Evolutionary conservation across 2,888 invertebrate species (phyloP).

Genomic region (Lathronympha strigana): DNA sequence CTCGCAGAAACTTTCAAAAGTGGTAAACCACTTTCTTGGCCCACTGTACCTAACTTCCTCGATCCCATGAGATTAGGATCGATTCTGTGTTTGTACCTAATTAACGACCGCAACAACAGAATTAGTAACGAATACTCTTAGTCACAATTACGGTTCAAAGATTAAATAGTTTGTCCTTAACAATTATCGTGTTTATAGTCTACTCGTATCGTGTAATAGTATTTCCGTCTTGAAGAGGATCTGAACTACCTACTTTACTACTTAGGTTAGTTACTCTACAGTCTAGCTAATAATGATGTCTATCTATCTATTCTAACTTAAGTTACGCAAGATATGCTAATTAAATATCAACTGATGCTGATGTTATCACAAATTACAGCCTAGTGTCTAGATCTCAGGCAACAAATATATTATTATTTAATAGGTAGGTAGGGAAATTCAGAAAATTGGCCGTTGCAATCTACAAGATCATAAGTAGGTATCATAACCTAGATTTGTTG

Average conservation of each 20-base stretch:
- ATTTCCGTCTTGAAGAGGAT: constrained; percentile 8
- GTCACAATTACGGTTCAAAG: constrained; percentile 28
- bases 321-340: not conserved
- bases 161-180: constrained; percentile 36
- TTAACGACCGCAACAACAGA: constrained; percentile 20
- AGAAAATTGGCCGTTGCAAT: not conserved
- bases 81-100: constrained; percentile 12
- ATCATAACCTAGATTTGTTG: constrained; percentile 20
- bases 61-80: constrained; percentile 25
- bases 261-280: not conserved
- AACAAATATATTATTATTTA: constrained; percentile 17
- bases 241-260: not conserved
- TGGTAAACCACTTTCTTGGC: too few species aligned
- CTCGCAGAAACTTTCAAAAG: too few species aligned
- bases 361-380: constrained; percentile 6
- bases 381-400: constrained; percentile 14
- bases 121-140: constrained; percentile 7
- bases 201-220: not conserved
- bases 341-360: too few species aligned
- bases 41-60: not conserved
- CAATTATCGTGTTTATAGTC: constrained; percentile 26
- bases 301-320: not conserved
- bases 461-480: not conserved
- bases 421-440: not conserved
- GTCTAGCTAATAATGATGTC: not conserved